Base-by-base conservation (phyloP, 2,888 invertebrate species). In the Stenurella melanura region DNA sequence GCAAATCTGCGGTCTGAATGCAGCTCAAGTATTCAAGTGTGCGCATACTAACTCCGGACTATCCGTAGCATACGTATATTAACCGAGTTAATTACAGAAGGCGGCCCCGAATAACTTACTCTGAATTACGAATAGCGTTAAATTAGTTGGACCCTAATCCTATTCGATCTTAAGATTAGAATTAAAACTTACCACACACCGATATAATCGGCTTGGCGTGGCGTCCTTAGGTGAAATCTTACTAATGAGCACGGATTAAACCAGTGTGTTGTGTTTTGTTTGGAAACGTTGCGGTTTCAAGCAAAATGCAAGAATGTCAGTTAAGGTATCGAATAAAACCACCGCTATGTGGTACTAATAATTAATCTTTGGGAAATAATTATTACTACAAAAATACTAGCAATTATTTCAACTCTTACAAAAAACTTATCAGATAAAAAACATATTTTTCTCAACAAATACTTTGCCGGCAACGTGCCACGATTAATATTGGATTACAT, bases 81-180 rank as follows among this genome's bases (percentile, higher is more conserved):
- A 81, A 76, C 74, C 70, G 75, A 81, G 80, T 81, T 81, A 81
- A 81, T 81, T 81, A 80, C 80, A 78, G 74, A 73, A 80, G 78
- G 71, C 70, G 73, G 72, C 58, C n/a, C 63, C 54, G 63, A 63
- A 72, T 72, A 72, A 72, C 72, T 72, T 63, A 72, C 72, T 63
- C 54, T 38, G 72, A 42, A 63, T 63, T 77, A 82, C 80, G 82
- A 82, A 83, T 80, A 80, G 83, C 83, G 84, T 83, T 84, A 84
- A 84, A 84, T 84, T 84, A 83, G 80, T 82, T 78, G 75, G 76
- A 76, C 81, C 80, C 81, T 81, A 82, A 83, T 81, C 80, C 79
- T 72, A 81, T 83, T 83, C 81, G 83, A 83, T 83, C 72, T 72
- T 63, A 17, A 72, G 72, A 72, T 61, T 72, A 61, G 72, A 72